Conservation (phyloP, 2,888 invertebrate species). For the Nomada fucata region DNA sequence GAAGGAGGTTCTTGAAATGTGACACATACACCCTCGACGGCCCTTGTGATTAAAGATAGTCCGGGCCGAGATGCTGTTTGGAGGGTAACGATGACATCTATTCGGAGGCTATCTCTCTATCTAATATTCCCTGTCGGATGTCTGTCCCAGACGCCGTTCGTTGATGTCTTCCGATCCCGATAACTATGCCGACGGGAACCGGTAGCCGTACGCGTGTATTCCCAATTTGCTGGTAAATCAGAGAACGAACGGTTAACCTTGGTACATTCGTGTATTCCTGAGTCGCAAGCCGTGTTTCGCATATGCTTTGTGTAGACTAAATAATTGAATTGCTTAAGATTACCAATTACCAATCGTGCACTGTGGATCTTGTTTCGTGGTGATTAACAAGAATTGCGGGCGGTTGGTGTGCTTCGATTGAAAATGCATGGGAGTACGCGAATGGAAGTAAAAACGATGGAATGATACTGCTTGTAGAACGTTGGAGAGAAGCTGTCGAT, state of each 20-base stretch:
- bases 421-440: background rate
- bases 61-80: constrained; percentile 32
- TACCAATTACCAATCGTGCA: constrained; percentile 6
- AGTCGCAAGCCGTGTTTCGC: constrained; percentile 4
- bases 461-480: too few relatives aligned
- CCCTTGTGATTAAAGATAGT: constrained; percentile 56
- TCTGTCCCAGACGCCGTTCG: constrained; percentile 39
- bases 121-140: constrained; percentile 51
- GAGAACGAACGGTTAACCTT: constrained; percentile 25
- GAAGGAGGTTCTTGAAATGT: constrained; percentile 29
- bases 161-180: constrained; percentile 48
- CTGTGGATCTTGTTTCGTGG: background rate
- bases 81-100: constrained; percentile 60
- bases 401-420: background rate
- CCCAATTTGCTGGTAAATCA: constrained; percentile 37
- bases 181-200: constrained; percentile 51
- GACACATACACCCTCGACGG: constrained; percentile 56
- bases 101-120: constrained; percentile 42
- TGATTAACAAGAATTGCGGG: background rate
- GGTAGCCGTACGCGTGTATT: constrained; percentile 24
- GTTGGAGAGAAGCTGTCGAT: too few relatives aligned
- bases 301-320: constrained; percentile 21
- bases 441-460: too few relatives aligned
- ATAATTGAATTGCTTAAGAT: constrained; percentile 25
- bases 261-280: constrained; percentile 18